Conservation (phyloP, 2,113 vertebrate species). For the Antennarius striatus region DNA sequence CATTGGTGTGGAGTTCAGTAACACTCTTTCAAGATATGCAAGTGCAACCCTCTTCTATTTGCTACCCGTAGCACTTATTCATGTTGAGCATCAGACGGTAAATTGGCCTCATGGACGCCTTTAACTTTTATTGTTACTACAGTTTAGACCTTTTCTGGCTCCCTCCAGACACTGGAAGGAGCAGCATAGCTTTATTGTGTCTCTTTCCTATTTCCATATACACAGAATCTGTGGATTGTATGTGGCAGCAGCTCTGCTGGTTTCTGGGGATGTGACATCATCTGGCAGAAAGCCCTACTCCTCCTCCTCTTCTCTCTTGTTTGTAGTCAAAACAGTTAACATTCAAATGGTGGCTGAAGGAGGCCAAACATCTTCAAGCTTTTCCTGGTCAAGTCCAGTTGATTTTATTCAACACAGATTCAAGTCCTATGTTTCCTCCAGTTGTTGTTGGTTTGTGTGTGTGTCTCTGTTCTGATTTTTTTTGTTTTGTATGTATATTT, state of each 20-base stretch:
- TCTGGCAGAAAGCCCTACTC: slow-evolving; percentile 23
- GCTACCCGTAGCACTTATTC: not conserved
- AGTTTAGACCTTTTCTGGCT: not conserved
- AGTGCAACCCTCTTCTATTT: not conserved
- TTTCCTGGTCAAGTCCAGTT: too few relatives aligned
- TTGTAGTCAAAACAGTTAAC: slow-evolving; percentile 20
- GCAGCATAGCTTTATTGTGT: slow-evolving; percentile 1
- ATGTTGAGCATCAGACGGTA: not conserved
- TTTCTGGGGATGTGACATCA: slow-evolving; percentile 25
- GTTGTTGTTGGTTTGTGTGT: slow-evolving; percentile 40
- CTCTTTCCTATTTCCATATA: not conserved
- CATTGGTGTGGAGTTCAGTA: not conserved
- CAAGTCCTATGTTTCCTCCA: slow-evolving; percentile 42
- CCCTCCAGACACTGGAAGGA: slow-evolving; percentile 2
- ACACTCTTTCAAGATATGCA: not conserved
- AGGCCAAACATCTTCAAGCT: too few relatives aligned
- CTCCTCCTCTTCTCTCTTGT: slow-evolving; percentile 18
- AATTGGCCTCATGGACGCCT: slow-evolving; percentile 14
- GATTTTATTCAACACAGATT: not conserved
- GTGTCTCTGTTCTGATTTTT: slow-evolving; percentile 47
- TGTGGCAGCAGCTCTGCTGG: slow-evolving; percentile 13
- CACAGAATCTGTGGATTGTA: too few relatives aligned
- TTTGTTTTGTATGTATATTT: slow-evolving; percentile 54
- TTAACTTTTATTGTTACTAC: not conserved
- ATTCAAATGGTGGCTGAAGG: slow-evolving; percentile 8